Evolutionary conservation across 2,113 vertebrate species (phyloP), one percentile per base, ranked within the genome.

Genomic region (Silurus asotus): DNA sequence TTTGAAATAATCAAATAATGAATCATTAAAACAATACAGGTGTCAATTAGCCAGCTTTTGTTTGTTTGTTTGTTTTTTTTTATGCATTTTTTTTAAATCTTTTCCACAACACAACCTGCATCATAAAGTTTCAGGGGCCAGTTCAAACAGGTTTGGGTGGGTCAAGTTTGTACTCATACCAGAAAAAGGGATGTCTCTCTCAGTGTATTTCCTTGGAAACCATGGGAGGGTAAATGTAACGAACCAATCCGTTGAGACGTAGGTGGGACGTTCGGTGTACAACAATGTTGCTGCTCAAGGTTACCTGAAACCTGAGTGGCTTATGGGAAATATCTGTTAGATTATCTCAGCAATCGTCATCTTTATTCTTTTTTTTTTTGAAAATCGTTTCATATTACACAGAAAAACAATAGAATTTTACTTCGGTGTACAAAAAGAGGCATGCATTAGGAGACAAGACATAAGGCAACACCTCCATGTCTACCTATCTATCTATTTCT

Each of bases 71-170:
- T 76, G n/a, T 37, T 37, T 37, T 37, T 37, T 37, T 37, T 37
- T 1, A 37, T 85, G 53, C 3, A 19, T 62, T 56, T n/a, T 45
- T 49, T 61, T 84, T 78, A 53, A 53, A 10, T 64, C 7, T 48
- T 5, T 20, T 89, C 84, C 78, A 91, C 89, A 91, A 84, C 48
- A 92, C 51, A 81, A 90, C 88, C 25, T 0, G 15, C 59, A 58
- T 90, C 88, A 87, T 92, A 90, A 85, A 59, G 88, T 90, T 82
- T 45, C 84, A 88, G 77, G 88, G 89, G 92, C 91, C 76, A 80
- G 93, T 92, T 91, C 82, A 88, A 91, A 84, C 92, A 91, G 89
- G 93, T 93, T 85, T 58, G 69, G 86, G 93, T 90, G 85, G 93
- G 87, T 77, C 88, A 79, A 51, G 91, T 55, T 87, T 91, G 70